These are phyloP conservation scores for Girardinichthys multiradiatus DNA, from an alignment of 2,113 vertebrate genomes.

Conservation along the genomic window DNA sequence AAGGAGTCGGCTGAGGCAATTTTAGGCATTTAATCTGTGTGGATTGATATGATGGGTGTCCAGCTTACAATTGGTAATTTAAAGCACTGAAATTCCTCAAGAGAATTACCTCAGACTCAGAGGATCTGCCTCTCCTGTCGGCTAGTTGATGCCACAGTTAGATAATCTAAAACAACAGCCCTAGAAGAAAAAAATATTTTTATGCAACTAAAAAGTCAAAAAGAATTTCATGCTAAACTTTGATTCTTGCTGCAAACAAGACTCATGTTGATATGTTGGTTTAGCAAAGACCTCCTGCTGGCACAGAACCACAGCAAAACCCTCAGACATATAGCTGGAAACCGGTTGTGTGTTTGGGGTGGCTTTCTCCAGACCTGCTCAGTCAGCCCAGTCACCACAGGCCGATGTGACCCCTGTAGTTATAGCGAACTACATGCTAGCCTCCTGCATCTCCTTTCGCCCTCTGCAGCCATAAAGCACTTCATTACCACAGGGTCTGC, in stretches of 20 bases:
- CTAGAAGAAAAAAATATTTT: not conserved
- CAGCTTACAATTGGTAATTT: too few species aligned
- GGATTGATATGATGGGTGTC: too few species aligned
- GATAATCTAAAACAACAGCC: too few species aligned
- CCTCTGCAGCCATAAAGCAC: constrained; percentile 62
- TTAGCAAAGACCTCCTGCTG: constrained; percentile 26
- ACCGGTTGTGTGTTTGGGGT: not conserved
- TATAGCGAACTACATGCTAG: constrained; percentile 53
- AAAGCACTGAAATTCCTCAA: too few species aligned
- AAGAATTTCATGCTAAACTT: not conserved
- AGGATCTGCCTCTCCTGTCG: too few species aligned
- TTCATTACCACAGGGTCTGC: constrained; percentile 50
- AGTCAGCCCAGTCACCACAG: constrained; percentile 8
- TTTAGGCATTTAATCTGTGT: too few species aligned
- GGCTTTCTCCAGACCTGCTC: not conserved
- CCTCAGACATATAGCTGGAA: not conserved
- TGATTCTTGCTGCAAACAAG: not conserved
- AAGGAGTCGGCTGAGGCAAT: too few species aligned
- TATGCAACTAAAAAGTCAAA: not conserved
- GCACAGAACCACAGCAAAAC: constrained; percentile 14
- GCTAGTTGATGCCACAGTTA: too few species aligned
- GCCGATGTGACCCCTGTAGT: constrained; percentile 1
- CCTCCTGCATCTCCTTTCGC: constrained; percentile 46
- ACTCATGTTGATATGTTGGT: not conserved
- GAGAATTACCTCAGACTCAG: too few species aligned